Base-by-base conservation (phyloP, 2,113 vertebrate species). In the Gadus macrocephalus region DNA sequence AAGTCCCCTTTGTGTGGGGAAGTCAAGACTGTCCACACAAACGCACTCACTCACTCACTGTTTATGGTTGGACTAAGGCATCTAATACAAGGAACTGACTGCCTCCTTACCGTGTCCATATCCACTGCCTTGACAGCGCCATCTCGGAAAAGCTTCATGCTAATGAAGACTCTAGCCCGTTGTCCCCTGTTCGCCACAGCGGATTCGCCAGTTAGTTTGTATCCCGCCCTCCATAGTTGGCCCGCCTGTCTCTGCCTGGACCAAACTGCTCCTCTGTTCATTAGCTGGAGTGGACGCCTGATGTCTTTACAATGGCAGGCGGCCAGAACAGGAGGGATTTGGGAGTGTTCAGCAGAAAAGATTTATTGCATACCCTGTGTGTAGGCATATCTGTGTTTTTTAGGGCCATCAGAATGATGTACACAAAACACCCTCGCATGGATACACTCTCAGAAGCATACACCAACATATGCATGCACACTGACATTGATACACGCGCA, bases 231-330 rank as follows among this genome's bases (percentile, higher is more conserved):
- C 9, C 42, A 7, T 7, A 35, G 31, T 35, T 7, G 31, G 31
- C 31, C 31, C 31, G 31, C 4, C 31, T 35, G 31, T 35, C 4
- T 31, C 28, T 31, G 42, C 11, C 35, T 19, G 31, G 31, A 31
- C 35, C 14, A 17, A 17, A 31, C 42, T 49, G 42, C 65, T 67
- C 20, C 65, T 64, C 65, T n/a, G 25, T 55, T 67, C 42, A 67
- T 67, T 67, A 67, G 15, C 31, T 55, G 14, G 65, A 27, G 49
- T 53, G 42, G 42, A 49, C 8, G 19, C 49, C 16, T 19, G 59
- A 28, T 67, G 64, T 2, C 15, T 68, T 69, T 22, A 27, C 22
- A 60, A 27, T 62, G 49, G 66, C 19, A 11, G 27, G 53, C 65
- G 35, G 66, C 25, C 2, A 15, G 19, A 14, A n/a, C 64, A 49